Evolutionary conservation across 2,113 vertebrate genomes (phyloP).

Genomic region (Oceanodroma tethys): DNA sequence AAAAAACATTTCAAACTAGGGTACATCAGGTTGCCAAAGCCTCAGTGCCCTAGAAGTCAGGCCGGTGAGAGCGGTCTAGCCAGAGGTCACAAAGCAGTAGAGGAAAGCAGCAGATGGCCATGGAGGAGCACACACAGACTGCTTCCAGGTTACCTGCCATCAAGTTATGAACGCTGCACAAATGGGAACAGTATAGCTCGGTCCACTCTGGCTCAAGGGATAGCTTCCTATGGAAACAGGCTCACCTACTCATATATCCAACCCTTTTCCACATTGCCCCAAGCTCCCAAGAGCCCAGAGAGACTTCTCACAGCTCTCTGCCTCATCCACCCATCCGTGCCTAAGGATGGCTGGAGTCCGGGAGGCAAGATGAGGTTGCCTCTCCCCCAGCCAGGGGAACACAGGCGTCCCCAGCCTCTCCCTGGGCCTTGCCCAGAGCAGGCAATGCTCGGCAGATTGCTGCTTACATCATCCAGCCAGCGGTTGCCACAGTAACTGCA

Average conservation of each 20-base stretch:
- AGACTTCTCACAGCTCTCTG: neutral
- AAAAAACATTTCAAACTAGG: neutral
- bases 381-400: neutral
- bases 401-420: neutral
- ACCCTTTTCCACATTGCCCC: neutral
- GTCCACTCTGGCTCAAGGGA: neutral
- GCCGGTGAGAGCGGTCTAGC: neutral
- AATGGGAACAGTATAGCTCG: neutral
- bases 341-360: neutral
- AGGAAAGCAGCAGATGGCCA: neutral
- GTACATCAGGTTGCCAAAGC: neutral
- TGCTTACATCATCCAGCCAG: neutral
- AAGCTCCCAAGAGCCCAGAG: neutral
- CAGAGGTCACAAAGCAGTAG: neutral
- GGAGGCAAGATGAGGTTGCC: neutral
- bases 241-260: neutral
- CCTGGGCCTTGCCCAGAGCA: neutral
- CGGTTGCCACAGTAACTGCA: slow-evolving; percentile 8
- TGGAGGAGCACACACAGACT: neutral
- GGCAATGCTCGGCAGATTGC: neutral
- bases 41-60: neutral
- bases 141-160: neutral
- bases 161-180: neutral
- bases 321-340: neutral
- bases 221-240: neutral